These are phyloP conservation scores for Drosophila santomea DNA, from an alignment of 1,140 invertebrate genomes.

Conservation along the genomic window DNA sequence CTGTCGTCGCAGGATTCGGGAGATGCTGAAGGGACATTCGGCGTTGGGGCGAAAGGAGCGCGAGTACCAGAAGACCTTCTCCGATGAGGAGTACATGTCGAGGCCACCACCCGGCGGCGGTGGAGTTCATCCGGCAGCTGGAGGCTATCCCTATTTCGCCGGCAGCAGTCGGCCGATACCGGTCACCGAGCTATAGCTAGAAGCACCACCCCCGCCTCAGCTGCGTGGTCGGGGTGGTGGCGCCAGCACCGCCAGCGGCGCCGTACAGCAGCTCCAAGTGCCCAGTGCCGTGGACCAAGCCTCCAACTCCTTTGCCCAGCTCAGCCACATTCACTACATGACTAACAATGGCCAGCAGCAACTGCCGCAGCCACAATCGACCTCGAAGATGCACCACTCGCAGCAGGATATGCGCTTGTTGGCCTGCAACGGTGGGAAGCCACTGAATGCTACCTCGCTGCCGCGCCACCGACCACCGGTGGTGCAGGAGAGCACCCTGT, in stretches of 20 bases:
- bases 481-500: conserved; percentile 72
- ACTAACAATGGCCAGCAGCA: conserved; percentile 58
- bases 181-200: conserved; percentile 97
- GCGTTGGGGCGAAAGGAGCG: conserved; percentile 92
- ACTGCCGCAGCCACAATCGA: not conserved
- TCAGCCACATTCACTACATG: conserved; percentile 84
- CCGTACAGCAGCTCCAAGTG: conserved; percentile 77
- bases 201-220: conserved; percentile 85
- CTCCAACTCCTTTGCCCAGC: conserved; percentile 79
- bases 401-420: conserved; percentile 77
- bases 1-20: conserved; percentile 90
- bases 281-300: conserved; percentile 70
- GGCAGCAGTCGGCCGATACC: conserved; percentile 90
- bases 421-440: conserved; percentile 59
- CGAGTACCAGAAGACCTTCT: conserved; percentile 94
- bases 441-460: conserved; percentile 55
- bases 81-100: conserved; percentile 93
- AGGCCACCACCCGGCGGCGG: conserved; percentile 84
- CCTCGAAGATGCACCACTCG: conserved; percentile 57
- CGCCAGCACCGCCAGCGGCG: conserved; percentile 31
- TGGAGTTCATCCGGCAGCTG: conserved; percentile 55
- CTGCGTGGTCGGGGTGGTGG: conserved; percentile 76
- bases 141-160: conserved; percentile 64
- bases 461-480: conserved; percentile 27
- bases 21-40: conserved; percentile 92